Conservation (phyloP, 2,113 vertebrate genomes). For the Dicrurus megarhynchus region DNA sequence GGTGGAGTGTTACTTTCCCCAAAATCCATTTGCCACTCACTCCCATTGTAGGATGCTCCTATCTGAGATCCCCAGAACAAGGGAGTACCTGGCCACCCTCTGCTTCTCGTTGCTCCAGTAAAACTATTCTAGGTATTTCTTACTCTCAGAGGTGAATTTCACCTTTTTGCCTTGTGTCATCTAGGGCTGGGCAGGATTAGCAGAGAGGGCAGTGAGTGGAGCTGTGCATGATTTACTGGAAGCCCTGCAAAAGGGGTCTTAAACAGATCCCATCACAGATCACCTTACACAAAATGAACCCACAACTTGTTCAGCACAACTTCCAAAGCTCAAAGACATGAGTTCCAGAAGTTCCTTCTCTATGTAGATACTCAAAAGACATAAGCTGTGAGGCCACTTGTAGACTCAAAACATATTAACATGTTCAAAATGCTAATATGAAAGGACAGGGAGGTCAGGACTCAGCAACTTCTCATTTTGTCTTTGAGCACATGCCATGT, state of each 20-base stretch:
- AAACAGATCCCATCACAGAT: background rate
- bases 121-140: background rate
- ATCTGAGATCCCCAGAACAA: fast-evolving
- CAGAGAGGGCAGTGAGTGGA: background rate
- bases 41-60: background rate
- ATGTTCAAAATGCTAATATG: background rate
- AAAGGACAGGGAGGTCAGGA: background rate
- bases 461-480: background rate
- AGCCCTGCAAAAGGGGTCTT: background rate
- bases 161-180: background rate
- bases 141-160: background rate
- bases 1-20: background rate
- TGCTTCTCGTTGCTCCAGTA: background rate
- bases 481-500: background rate
- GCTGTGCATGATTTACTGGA: background rate
- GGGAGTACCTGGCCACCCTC: background rate
- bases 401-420: background rate
- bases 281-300: background rate
- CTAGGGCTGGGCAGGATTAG: background rate
- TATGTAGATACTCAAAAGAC: background rate
- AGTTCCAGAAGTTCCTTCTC: background rate
- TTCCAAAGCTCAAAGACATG: background rate
- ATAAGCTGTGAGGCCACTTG: background rate
- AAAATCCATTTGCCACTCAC: background rate
- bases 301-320: background rate